Evolutionary conservation across 2,888 invertebrate species (phyloP).

Genomic region (Ptychoptera contaminata): DNA sequence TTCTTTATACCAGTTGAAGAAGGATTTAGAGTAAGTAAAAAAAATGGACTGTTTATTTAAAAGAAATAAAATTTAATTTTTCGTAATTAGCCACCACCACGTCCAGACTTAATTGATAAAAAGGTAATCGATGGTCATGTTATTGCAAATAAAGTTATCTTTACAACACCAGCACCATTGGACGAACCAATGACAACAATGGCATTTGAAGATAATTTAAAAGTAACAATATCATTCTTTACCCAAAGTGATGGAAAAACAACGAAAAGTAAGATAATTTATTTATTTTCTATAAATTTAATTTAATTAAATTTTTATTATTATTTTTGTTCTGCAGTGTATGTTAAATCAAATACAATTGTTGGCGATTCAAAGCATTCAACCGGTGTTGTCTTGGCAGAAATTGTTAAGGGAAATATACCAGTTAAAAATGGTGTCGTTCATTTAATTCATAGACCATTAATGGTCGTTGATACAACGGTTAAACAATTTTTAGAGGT

Average conservation of each 20-base stretch:
- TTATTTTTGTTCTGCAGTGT: background rate
- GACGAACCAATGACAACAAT: constrained; percentile 60
- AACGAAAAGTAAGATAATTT: constrained; percentile 41
- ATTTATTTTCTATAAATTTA: background rate
- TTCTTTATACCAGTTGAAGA: constrained; percentile 85
- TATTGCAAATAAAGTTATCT: constrained; percentile 71
- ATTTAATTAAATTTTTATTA: background rate
- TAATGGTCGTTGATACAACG: constrained; percentile 83
- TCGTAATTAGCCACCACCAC: constrained; percentile 41
- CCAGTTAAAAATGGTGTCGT: constrained; percentile 86
- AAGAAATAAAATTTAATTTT: constrained; percentile 5
- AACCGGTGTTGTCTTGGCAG: constrained; percentile 71
- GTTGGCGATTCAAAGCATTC: constrained; percentile 62
- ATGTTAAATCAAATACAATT: constrained; percentile 68
- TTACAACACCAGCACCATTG: constrained; percentile 66
- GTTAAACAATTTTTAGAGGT: constrained; percentile 77
- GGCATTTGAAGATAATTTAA: constrained; percentile 68
- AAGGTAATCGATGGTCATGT: constrained; percentile 84
- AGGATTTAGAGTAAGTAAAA: constrained; percentile 57
- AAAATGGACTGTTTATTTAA: background rate
- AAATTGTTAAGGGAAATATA: constrained; percentile 78
- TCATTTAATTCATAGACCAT: constrained; percentile 78
- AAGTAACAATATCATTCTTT: constrained; percentile 67
- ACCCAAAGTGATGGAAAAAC: constrained; percentile 50
- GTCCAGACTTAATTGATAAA: constrained; percentile 60